Evolutionary conservation across 1,140 invertebrate genomes (phyloP), one percentile per base, ranked within the genome.

Genomic region (Microvelia longipes): DNA sequence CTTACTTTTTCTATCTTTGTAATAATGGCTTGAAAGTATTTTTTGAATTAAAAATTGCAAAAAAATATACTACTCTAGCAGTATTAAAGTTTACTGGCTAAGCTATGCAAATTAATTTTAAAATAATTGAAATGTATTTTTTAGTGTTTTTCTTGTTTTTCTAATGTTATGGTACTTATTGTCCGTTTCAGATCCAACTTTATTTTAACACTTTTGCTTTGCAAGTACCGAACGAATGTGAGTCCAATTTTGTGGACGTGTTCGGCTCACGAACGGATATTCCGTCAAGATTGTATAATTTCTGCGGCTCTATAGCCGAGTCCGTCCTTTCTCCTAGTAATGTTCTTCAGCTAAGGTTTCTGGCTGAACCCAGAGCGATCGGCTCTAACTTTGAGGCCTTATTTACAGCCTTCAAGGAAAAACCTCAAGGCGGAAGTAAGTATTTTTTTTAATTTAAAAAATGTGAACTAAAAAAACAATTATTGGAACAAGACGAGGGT

Each of bases 241-340:
- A 90, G n/a, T 83, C 82, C 15, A 93, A 93, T 79, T 92, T 89
- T 76, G 82, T 93, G 61, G 88, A 92, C 77, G 82, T 93, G 64
- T 90, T 91, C 77, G 83, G 84, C 2, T 83, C 85, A 69, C 79
- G 82, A 68, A 87, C 88, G 28, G 85, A 89, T 73, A 80, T 89
- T 73, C 80, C 83, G 62, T 81, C 83, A 61, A 73, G 85, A 69
- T 72, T 86, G 15, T 86, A 85, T 74, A 85, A 87, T 74, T 91
- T 90, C 79, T 93, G 91, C 69, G 90, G 90, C 0, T 90, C 88
- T 19, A 86, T 90, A 11, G 89, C 89, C 0, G 90, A 92, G 71
- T 79, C 85, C 13, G 83, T 91, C 14, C 79, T 81, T 62, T 84
- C 85, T 1, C 80, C 80, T 19, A 79, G 81, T 15, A 88, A 88